A percentile compares a stretch with the other conserved stretches of the same genome.
Conservation (phyloP, 2,113 vertebrate genomes). For the Cebidichthys violaceus region DNA sequence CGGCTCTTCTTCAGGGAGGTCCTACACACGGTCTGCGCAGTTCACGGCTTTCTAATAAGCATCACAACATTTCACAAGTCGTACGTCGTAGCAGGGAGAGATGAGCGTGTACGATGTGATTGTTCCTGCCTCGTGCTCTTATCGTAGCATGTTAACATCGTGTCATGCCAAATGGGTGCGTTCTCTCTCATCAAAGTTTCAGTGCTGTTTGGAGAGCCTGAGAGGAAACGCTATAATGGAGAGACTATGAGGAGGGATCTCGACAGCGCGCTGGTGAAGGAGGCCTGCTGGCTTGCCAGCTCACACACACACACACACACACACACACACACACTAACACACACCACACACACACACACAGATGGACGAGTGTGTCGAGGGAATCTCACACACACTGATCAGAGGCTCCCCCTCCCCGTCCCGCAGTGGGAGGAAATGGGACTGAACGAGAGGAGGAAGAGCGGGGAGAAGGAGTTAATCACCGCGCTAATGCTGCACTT, state of each 20-base stretch:
- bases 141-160: conserved; percentile 52
- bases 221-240: conserved; percentile 67
- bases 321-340: conserved; percentile 76
- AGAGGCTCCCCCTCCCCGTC: conserved; percentile 72
- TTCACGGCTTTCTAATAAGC: neutral
- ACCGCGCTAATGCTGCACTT: conserved; percentile 84
- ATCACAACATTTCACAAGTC: conserved; percentile 16
- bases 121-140: conserved; percentile 47
- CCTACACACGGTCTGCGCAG: neutral
- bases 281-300: conserved; percentile 70
- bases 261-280: conserved; percentile 71
- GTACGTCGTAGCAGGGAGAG: neutral
- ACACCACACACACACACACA: conserved; percentile 75
- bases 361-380: conserved; percentile 80
- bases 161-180: conserved; percentile 63
- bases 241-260: conserved; percentile 68
- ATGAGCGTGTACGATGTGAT: conserved; percentile 17
- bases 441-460: conserved; percentile 84
- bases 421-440: conserved; percentile 82
- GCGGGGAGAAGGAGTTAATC: conserved; percentile 84
- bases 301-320: conserved; percentile 72
- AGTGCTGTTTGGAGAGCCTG: conserved; percentile 59
- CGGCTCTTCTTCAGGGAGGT: neutral
- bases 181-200: conserved; percentile 76
- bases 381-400: conserved; percentile 81